Evolutionary conservation across 2,888 invertebrate species (phyloP), one percentile per base, ranked within the genome.

Genomic region (Heliconius erato): DNA sequence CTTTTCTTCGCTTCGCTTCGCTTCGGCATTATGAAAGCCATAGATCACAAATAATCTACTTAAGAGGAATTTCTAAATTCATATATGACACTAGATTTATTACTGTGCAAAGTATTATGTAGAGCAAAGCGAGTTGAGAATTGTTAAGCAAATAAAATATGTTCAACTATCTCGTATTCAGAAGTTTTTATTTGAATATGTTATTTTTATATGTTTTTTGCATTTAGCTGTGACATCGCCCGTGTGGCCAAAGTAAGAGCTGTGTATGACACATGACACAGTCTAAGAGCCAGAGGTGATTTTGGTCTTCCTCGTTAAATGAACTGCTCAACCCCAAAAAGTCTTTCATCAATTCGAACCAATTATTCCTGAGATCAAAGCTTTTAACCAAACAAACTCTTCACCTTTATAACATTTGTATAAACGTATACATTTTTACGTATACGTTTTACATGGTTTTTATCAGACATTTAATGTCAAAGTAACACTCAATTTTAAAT

Each of bases 1-100:
- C 63, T 81, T 84, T 85, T 74, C 78, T 79, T 23, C 7, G 19
- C 54, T 54, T 7, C 54, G 54, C 54, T 54, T 54, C 19, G 54
- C 54, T 54, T 82, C 69, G 44, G 68, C 69, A 84, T 76, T 77
- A 74, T 79, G 79, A 76, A 79, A 71, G 44, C 49, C 54, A 81
- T 83, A 81, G 74, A 81, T 54, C 69, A 74, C 74, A 35, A 65
- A 32, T 35, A 59, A 35, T 76, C 78, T 67, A 78, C 28, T 23
- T 40, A 67, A 28, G 28, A 67, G 26, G 44, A 67, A 78, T 78
- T 78, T 49, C 44, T 65, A 67, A 77, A 65, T 65, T 71, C 28
- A 59, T 69, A 59, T 69, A 69, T 32, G 63, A 40, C 12, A 76
- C 35, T n/a, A 35, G 32, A 59, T 35, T 32, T 76, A 35, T 35